phyloP scores from a whole-genome alignment of 2,888 invertebrate species.

The Aphidius colemani region DNA sequence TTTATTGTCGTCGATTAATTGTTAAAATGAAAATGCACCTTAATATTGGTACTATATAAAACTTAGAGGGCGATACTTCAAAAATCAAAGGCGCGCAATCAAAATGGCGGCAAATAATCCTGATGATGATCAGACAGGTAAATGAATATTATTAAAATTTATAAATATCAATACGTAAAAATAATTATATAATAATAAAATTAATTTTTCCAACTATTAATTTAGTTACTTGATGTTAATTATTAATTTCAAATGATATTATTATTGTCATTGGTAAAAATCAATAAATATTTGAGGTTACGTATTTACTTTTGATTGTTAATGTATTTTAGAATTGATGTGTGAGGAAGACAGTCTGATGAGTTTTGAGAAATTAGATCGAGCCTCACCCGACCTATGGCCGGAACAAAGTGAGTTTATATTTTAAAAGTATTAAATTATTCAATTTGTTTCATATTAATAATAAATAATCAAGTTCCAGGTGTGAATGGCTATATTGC shows the following conservation, averaged over 20 bases:
- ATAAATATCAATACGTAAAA: not conserved
- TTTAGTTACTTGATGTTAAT: not conserved
- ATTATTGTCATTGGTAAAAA: constrained; percentile 19
- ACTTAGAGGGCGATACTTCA: no score
- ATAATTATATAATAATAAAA: constrained; percentile 32
- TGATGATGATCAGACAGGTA: constrained; percentile 69
- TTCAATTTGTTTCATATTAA: constrained; percentile 34
- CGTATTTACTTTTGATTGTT: constrained; percentile 14
- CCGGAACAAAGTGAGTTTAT: constrained; percentile 85
- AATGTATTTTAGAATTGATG: constrained; percentile 43
- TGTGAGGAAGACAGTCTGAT: constrained; percentile 75
- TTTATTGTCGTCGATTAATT: no score
- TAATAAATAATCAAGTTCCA: constrained; percentile 70
- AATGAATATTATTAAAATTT: constrained; percentile 34
- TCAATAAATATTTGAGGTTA: constrained; percentile 10
- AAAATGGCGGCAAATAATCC: constrained; percentile 73
- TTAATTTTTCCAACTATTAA: constrained; percentile 7
- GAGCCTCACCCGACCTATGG: constrained; percentile 96
- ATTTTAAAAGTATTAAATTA: constrained; percentile 11
- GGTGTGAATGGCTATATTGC: constrained; percentile 85
- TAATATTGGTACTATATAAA: no score
- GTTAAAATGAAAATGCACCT: no score
- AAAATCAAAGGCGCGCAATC: constrained; percentile 28
- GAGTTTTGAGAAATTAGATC: constrained; percentile 88
- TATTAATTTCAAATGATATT: constrained; percentile 3